A percentile compares a stretch with the other conserved stretches of the same genome.
Conservation (phyloP, 1,140 invertebrate genomes). For the Ditylenchus dipsaci region DNA sequence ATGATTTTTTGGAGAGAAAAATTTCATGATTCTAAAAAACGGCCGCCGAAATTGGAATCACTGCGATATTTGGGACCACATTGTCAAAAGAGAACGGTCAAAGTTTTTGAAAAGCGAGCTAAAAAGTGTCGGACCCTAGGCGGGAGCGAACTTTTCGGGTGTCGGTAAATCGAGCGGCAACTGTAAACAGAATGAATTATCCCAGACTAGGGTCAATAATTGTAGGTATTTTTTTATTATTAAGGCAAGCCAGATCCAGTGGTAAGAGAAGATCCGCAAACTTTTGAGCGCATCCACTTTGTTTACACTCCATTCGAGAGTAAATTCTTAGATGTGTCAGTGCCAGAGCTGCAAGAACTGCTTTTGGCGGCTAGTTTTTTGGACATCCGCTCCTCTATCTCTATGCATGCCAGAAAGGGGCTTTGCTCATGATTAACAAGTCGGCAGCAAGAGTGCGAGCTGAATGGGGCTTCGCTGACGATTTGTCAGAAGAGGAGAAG, state of each 20-base stretch:
- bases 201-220: no score
- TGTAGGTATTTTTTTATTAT: background rate
- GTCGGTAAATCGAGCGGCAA: background rate
- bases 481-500: conserved; percentile 27
- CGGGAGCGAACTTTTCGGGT: no score
- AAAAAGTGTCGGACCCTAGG: no score
- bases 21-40: no score
- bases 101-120: no score
- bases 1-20: no score
- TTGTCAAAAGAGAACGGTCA: no score
- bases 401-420: conserved; percentile 27
- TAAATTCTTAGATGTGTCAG: conserved; percentile 28
- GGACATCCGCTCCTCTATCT: conserved; percentile 39
- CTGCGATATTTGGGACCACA: no score
- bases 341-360: conserved; percentile 21
- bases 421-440: conserved; percentile 31
- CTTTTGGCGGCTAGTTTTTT: conserved; percentile 22
- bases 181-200: background rate
- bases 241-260: conserved; percentile 27
- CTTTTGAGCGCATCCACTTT: conserved; percentile 34
- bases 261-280: conserved; percentile 17
- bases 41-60: no score
- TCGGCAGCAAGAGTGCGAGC: conserved; percentile 31
- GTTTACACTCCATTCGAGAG: conserved; percentile 34
- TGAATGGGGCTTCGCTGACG: conserved; percentile 33